Conservation (phyloP, 2,797 vertebrate genomes). For the Lophius americanus region DNA sequence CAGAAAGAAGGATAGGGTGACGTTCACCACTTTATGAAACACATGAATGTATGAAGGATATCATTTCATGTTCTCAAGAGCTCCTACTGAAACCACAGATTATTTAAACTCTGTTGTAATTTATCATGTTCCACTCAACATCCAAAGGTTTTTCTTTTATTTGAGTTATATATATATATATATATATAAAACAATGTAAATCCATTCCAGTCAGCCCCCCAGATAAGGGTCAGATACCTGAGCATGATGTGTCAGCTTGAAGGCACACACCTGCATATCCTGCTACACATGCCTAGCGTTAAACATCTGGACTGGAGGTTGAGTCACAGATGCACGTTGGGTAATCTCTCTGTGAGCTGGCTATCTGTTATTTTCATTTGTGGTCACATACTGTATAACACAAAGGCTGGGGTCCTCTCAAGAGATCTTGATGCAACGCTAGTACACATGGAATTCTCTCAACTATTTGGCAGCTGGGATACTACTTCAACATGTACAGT, state of each 20-base stretch:
- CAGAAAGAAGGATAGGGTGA: no score
- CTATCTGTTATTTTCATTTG: slow-evolving; percentile 48
- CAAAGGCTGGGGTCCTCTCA: slow-evolving; percentile 34
- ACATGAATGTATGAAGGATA: no score
- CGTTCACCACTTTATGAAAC: no score
- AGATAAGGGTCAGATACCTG: no score
- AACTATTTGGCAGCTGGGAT: slow-evolving; percentile 48
- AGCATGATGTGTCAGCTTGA: not conserved
- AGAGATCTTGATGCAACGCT: slow-evolving; percentile 37
- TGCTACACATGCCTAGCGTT: not conserved
- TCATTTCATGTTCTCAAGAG: no score
- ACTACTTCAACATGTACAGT: slow-evolving; percentile 23
- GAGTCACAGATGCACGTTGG: not conserved
- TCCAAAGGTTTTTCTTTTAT: no score
- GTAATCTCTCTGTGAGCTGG: slow-evolving; percentile 22
- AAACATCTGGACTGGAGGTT: not conserved
- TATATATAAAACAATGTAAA: no score
- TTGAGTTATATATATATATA: no score
- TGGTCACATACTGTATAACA: slow-evolving; percentile 38
- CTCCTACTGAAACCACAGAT: no score
- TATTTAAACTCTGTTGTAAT: no score
- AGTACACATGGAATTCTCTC: slow-evolving; percentile 29
- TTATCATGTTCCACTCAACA: no score
- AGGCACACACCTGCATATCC: slow-evolving; percentile 6
- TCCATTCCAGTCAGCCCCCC: no score